Conservation (phyloP, 2,797 vertebrate genomes). For the Lophotriccus pileatus region DNA sequence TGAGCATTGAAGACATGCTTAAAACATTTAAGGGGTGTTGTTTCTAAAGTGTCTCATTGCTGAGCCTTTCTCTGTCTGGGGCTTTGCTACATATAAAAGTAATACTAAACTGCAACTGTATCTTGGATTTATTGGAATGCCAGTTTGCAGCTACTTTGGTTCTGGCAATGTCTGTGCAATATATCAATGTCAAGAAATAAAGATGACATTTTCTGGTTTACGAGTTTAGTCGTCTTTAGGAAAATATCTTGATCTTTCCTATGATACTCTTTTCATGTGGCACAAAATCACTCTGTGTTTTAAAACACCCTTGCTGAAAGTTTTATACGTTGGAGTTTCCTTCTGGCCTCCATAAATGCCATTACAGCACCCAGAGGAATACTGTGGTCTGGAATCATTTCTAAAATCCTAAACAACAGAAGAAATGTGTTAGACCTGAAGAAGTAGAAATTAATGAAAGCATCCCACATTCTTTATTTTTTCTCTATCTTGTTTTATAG, state of each 20-base stretch:
- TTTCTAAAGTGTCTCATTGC: not conserved
- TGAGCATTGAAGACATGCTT: not conserved
- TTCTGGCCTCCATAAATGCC: not conserved
- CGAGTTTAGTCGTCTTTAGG: not conserved
- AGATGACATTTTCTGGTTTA: not conserved
- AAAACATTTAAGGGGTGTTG: not conserved
- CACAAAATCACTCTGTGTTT: not conserved
- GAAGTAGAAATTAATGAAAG: not conserved
- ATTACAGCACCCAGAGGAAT: slow-evolving; percentile 11
- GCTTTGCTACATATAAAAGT: not conserved
- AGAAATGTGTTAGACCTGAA: not conserved
- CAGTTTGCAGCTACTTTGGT: not conserved
- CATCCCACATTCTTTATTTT: not conserved
- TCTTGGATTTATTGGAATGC: not conserved
- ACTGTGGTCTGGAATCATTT: not conserved
- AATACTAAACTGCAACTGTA: not conserved
- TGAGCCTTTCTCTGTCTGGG: not conserved
- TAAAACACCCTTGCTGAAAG: not conserved
- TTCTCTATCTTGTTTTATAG: not conserved
- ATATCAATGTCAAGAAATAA: not conserved
- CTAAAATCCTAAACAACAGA: not conserved
- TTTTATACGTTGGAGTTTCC: slow-evolving; percentile 28
- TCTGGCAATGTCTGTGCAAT: not conserved
- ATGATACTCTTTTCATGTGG: not conserved
- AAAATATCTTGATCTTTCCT: not conserved